Base-by-base conservation (phyloP, 2,888 invertebrate species). In the Geotrupes spiniger region DNA sequence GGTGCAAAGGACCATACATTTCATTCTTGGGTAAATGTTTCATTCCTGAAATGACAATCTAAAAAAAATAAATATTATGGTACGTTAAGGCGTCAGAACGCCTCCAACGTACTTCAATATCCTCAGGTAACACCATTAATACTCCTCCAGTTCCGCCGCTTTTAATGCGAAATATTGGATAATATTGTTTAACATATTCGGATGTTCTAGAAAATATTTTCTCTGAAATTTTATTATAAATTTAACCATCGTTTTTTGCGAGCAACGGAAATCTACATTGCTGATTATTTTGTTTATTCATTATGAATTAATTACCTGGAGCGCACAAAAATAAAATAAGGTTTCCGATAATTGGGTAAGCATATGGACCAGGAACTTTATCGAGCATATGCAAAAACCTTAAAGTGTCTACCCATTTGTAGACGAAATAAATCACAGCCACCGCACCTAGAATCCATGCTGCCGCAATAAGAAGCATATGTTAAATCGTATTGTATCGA, bases 71-170 rank as follows among this genome's bases (percentile, higher is more conserved):
- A 58, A 49, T 8, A 29, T 11, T 12, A 17, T 17, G 29, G 4
- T 31, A 29, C 15, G n/a, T 9, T 9, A 29, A 12, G 11, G n/a
- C n/a, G 2, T n/a, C 15, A 29, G 5, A n/a, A 5, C 4, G 8
- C 12, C 36, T 36, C 4, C 26, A 17, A 36, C 36, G 36, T 37
- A 46, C 76, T 64, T 80, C 79, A 1, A 76, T 68, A 57, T 79
- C 78, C 48, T 76, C 74, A 0, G 79, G 74, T 40, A 72, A 70
- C 15, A 71, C 72, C 5, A 78, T 62, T 36, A 67, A 65, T 1
- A 75, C 52, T 1, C 72, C 60, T 5, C 60, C 64, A 3, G 64
- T 12, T 1, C n/a, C 8, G 36, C 37, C 36, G 41, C 26, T 29
- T 11, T 29, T 36, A 4, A 47, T 8, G n/a, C 36, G 16, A 26